Percentiles rank a stretch among this genome's conserved stretches.
Conservation (phyloP, 2,113 vertebrate genomes). For the Antennarius striatus region DNA sequence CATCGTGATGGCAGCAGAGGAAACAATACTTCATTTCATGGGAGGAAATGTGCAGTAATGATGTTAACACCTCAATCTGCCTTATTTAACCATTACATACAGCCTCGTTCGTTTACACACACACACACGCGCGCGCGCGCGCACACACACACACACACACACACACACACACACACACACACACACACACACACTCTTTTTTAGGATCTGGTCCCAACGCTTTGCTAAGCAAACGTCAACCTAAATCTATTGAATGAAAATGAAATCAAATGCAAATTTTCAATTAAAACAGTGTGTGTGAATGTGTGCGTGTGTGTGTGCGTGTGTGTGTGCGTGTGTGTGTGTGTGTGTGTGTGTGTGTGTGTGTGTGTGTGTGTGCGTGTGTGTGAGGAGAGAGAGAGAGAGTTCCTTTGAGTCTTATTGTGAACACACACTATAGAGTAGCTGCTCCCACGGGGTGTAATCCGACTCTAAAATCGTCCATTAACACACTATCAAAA, state of each 20-base stretch:
- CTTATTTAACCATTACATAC: slow-evolving; percentile 59
- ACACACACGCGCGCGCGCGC: neutral
- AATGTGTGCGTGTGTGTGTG: too few species aligned
- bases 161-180: too few species aligned
- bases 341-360: neutral
- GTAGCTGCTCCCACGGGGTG: slow-evolving; percentile 56
- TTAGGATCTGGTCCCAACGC: too few species aligned
- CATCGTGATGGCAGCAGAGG: slow-evolving; percentile 60
- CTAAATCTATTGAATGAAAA: slow-evolving; percentile 33
- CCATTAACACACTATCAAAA: slow-evolving; percentile 72
- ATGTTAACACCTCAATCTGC: slow-evolving; percentile 72
- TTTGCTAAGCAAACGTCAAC: neutral
- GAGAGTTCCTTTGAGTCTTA: slow-evolving; percentile 25
- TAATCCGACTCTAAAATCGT: slow-evolving; percentile 67
- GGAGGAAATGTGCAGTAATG: slow-evolving; percentile 72
- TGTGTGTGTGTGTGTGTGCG: slow-evolving; percentile 1
- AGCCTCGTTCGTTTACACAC: neutral
- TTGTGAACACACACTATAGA: slow-evolving; percentile 39
- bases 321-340: neutral
- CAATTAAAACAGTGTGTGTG: too few species aligned
- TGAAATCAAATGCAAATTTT: slow-evolving; percentile 21
- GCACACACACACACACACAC: too few species aligned
- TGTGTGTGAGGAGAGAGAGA: neutral
- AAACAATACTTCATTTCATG: slow-evolving; percentile 75
- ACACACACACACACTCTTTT: too few species aligned